These are phyloP conservation scores for Phylloscopus collybita DNA, from an alignment of 2,797 vertebrate species.

Conservation along the genomic window DNA sequence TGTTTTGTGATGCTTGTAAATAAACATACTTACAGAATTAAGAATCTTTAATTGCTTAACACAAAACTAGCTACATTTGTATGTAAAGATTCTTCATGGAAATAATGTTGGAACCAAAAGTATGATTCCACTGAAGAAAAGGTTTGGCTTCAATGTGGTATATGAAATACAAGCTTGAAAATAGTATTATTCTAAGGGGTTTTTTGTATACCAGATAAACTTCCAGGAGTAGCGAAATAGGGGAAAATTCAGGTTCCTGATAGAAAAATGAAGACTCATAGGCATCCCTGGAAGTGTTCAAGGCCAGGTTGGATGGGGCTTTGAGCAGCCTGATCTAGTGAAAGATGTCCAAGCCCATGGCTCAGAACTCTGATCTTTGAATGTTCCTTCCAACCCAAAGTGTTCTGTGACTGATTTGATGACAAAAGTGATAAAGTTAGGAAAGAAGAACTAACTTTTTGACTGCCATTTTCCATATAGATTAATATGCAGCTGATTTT, in stretches of 20 bases:
- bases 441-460: background rate
- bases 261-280: background rate
- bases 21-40: background rate
- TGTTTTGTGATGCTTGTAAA: background rate
- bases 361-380: background rate
- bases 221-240: background rate
- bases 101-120: background rate
- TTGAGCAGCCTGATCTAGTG: background rate
- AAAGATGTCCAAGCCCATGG: background rate
- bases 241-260: background rate
- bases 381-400: background rate
- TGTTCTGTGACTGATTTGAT: background rate
- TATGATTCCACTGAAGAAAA: background rate
- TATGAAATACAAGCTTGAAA: background rate
- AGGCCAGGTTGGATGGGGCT: background rate
- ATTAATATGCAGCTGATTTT: background rate
- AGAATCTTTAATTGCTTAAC: background rate
- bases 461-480: background rate
- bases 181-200: background rate
- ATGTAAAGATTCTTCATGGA: background rate
- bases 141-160: background rate
- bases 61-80: background rate
- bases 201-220: background rate
- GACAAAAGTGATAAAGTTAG: background rate
- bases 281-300: background rate